A percentile compares a stretch with the other conserved stretches of the same genome.
phyloP scores from a whole-genome alignment of 2,797 vertebrate genomes.

The Meda fulgida region DNA sequence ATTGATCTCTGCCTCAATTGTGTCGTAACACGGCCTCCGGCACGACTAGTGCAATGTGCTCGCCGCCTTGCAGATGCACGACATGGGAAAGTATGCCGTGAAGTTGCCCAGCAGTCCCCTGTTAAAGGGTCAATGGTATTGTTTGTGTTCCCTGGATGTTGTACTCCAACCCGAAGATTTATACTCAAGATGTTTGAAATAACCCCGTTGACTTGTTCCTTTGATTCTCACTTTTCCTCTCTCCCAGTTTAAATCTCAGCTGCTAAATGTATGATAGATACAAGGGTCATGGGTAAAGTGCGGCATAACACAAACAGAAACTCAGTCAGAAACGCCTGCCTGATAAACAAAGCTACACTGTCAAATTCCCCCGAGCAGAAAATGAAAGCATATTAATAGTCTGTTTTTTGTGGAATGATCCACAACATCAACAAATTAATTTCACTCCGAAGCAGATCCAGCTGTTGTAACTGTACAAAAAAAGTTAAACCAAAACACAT shows the following conservation, averaged over 20 bases:
- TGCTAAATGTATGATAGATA: conserved; percentile 2
- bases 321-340: background rate
- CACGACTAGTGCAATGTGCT: conserved; percentile 25
- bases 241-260: conserved; percentile 6
- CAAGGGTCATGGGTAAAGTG: background rate
- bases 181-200: conserved; percentile 7
- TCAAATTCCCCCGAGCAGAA: conserved; percentile 35
- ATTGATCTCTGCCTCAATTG: conserved; percentile 74
- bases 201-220: conserved; percentile 16
- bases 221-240: conserved; percentile 1
- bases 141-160: conserved; percentile 11
- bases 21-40: conserved; percentile 64
- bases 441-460: conserved; percentile 46
- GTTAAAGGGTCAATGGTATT: background rate
- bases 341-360: conserved; percentile 28
- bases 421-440: conserved; percentile 48
- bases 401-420: conserved; percentile 49
- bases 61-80: conserved; percentile 42
- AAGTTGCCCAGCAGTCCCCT: background rate
- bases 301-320: conserved; percentile 21
- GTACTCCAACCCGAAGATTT: background rate
- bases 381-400: conserved; percentile 48
- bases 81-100: conserved; percentile 28
- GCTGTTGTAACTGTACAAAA: conserved; percentile 44
- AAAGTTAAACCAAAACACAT: conserved; percentile 53